These are phyloP conservation scores for Tridacna gigas DNA, from an alignment of 2,888 invertebrate species.

Conservation along the genomic window DNA sequence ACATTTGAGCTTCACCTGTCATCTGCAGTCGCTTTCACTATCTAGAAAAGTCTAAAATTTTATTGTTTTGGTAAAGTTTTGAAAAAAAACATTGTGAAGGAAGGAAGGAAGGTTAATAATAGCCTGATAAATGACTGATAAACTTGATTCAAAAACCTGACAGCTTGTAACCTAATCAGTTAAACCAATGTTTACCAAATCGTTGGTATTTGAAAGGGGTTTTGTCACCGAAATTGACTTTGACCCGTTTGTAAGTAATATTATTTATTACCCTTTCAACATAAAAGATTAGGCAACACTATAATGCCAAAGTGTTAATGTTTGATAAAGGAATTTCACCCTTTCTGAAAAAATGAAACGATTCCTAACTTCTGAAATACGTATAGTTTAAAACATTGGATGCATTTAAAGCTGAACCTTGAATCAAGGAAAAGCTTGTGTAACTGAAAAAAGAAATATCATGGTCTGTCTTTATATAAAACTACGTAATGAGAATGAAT, in stretches of 20 bases:
- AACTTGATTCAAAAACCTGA: conserved; percentile 7
- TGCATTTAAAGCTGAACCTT: too few relatives aligned
- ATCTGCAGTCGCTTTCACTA: too few relatives aligned
- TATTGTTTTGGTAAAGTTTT: too few relatives aligned
- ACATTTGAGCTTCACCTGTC: too few relatives aligned
- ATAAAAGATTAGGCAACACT: conserved; percentile 8
- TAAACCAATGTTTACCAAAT: conserved; percentile 18
- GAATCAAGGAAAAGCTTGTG: too few relatives aligned
- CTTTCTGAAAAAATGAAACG: not conserved
- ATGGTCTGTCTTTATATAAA: too few relatives aligned
- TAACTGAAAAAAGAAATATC: too few relatives aligned
- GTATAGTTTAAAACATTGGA: too few relatives aligned
- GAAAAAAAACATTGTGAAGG: too few relatives aligned
- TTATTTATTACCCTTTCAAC: conserved; percentile 18
- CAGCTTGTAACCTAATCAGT: not conserved
- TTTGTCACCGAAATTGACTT: conserved; percentile 34
- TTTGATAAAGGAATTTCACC: not conserved
- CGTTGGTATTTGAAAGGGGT: conserved; percentile 33
- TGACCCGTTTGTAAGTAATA: conserved; percentile 30
- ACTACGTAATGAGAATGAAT: too few relatives aligned
- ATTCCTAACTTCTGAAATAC: not conserved
- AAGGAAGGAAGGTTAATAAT: not conserved
- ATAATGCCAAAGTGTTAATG: conserved; percentile 1
- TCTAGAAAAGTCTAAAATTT: too few relatives aligned
- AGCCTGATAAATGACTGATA: conserved; percentile 13